Percentiles rank a stretch among this genome's conserved stretches.
These are phyloP conservation scores for Gambelia wislizenii DNA, from an alignment of 2,797 vertebrate species.

Conservation along the genomic window DNA sequence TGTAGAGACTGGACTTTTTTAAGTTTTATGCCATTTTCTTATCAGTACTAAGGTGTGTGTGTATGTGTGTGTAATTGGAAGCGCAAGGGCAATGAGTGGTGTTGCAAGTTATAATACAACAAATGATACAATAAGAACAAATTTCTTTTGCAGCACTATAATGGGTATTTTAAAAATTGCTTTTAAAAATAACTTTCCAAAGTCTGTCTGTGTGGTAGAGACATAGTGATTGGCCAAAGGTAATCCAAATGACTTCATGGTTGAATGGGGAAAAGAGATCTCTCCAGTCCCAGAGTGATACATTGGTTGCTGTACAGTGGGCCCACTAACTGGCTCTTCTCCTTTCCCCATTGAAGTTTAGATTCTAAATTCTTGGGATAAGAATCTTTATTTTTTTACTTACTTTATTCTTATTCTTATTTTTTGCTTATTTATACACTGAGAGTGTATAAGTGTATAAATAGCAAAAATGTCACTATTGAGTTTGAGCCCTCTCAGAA, in stretches of 20 bases:
- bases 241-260: not conserved
- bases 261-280: not conserved
- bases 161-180: no score
- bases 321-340: not conserved
- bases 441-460: not conserved
- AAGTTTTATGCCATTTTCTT: no score
- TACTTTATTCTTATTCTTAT: not conserved
- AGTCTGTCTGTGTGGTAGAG: not conserved
- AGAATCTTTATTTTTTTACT: not conserved
- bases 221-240: not conserved
- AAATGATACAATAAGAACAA: no score
- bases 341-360: not conserved
- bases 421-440: not conserved
- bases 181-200: no score
- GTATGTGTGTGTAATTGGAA: no score
- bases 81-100: no score
- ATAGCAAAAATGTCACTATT: not conserved
- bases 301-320: not conserved
- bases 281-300: not conserved
- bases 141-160: no score
- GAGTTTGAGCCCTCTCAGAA: not conserved
- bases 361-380: not conserved
- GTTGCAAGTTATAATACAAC: no score
- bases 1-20: no score
- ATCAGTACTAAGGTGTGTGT: no score